These are phyloP conservation scores for Python bivittatus DNA, from an alignment of 2,113 vertebrate genomes.

Conservation along the genomic window DNA sequence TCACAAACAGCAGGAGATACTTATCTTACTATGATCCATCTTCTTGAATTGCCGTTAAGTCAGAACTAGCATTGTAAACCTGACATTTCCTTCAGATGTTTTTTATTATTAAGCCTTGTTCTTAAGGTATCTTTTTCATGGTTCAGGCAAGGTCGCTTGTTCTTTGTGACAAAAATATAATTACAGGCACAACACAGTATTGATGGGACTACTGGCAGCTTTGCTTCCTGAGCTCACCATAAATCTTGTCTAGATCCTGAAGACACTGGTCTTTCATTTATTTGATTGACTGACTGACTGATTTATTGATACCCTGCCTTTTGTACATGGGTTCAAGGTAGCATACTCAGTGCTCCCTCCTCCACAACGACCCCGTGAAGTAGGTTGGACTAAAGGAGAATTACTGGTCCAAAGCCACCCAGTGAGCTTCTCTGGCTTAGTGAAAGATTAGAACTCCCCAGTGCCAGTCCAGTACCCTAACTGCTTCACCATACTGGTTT, in stretches of 20 bases:
- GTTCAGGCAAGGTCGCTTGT: background rate
- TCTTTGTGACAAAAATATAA: background rate
- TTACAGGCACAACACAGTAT: background rate
- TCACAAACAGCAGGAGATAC: background rate
- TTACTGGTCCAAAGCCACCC: background rate
- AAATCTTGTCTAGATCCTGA: background rate
- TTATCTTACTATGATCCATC: background rate
- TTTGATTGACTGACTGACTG: background rate
- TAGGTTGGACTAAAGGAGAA: background rate
- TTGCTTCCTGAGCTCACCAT: background rate
- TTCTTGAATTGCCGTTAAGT: slow-evolving; percentile 1
- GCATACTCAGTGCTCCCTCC: background rate
- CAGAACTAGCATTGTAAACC: background rate
- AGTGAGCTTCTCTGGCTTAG: background rate
- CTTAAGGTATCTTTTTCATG: background rate
- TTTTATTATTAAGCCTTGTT: background rate
- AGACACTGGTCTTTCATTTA: background rate
- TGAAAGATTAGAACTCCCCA: background rate
- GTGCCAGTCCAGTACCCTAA: background rate
- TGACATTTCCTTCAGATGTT: background rate
- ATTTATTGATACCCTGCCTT: background rate
- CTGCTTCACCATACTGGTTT: background rate
- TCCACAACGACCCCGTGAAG: background rate
- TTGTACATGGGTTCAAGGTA: background rate
- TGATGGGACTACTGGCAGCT: background rate